Evolutionary conservation across 1,140 invertebrate genomes (phyloP).

Genomic region (Macrobrachium nipponense): DNA sequence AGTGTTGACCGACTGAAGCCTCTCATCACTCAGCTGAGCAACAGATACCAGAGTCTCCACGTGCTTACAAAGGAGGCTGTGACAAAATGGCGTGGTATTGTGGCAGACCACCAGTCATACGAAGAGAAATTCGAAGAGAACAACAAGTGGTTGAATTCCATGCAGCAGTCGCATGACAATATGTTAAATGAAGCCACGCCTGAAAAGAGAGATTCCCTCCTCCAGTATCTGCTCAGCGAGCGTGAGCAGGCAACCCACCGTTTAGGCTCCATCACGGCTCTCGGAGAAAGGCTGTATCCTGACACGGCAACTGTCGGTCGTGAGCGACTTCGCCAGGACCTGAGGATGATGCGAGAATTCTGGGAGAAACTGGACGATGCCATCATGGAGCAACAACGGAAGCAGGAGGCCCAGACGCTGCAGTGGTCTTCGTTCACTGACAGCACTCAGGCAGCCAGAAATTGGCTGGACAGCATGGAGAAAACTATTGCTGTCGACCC

Average conservation of each 20-base stretch:
- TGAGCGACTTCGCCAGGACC: slow-evolving; percentile 85
- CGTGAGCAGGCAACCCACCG: slow-evolving; percentile 85
- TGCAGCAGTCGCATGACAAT: slow-evolving; percentile 80
- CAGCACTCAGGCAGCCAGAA: slow-evolving; percentile 81
- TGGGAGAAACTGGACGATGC: slow-evolving; percentile 68
- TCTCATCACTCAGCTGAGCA: slow-evolving; percentile 88
- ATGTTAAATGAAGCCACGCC: slow-evolving; percentile 67
- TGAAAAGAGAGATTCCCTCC: slow-evolving; percentile 75
- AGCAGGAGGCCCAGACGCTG: slow-evolving; percentile 84
- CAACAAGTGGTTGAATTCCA: slow-evolving; percentile 80
- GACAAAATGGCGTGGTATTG: slow-evolving; percentile 85
- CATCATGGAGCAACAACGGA: slow-evolving; percentile 69
- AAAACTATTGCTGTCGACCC: slow-evolving; percentile 81
- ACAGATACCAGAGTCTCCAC: slow-evolving; percentile 86
- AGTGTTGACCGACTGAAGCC: slow-evolving; percentile 88
- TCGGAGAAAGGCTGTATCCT: slow-evolving; percentile 88
- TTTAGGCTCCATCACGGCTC: slow-evolving; percentile 77
- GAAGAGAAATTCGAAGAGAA: slow-evolving; percentile 81
- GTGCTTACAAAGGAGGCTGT: slow-evolving; percentile 88
- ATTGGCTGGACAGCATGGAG: slow-evolving; percentile 90
- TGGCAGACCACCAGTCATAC: slow-evolving; percentile 86
- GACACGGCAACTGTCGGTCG: slow-evolving; percentile 91
- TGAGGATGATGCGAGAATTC: slow-evolving; percentile 76
- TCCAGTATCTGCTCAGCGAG: slow-evolving; percentile 84
- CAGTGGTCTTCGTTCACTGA: slow-evolving; percentile 89